These are phyloP conservation scores for Halictus quadricinctus DNA, from an alignment of 2,888 invertebrate genomes.

Conservation along the genomic window DNA sequence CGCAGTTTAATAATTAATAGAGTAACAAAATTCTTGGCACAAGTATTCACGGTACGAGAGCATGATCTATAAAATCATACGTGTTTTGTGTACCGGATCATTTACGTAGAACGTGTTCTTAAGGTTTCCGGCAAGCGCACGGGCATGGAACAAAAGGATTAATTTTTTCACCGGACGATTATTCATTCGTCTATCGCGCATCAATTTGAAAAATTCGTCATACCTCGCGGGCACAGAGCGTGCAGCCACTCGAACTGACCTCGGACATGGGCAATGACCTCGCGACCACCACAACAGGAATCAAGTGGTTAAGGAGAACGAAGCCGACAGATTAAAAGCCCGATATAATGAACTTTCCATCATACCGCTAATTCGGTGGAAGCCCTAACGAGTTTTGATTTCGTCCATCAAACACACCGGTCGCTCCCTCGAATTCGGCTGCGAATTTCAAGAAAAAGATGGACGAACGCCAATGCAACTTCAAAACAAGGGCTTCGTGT, in stretches of 20 bases:
- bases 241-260: conserved; percentile 10
- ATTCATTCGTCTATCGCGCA: neutral
- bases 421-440: neutral
- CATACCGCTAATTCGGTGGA: neutral
- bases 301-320: conserved; percentile 11
- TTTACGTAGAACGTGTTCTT: neutral
- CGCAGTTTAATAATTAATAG: too few species aligned
- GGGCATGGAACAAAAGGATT: neutral
- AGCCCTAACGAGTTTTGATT: neutral
- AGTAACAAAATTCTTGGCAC: too few species aligned
- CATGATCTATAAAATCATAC: too few species aligned
- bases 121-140: neutral
- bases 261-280: conserved; percentile 13
- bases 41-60: too few species aligned
- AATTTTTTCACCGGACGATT: neutral
- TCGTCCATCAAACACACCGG: neutral
- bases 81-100: neutral
- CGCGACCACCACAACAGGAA: conserved; percentile 1
- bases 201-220: conserved; percentile 8
- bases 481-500: too few species aligned
- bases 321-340: conserved; percentile 8
- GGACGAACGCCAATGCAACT: neutral
- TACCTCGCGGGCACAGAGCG: neutral
- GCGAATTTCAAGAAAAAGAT: neutral
- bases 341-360: conserved; percentile 16